Evolutionary conservation across 35 echinoderm and acorn worm species (phyloP).

Genomic region (Stichopus chloronotus): DNA sequence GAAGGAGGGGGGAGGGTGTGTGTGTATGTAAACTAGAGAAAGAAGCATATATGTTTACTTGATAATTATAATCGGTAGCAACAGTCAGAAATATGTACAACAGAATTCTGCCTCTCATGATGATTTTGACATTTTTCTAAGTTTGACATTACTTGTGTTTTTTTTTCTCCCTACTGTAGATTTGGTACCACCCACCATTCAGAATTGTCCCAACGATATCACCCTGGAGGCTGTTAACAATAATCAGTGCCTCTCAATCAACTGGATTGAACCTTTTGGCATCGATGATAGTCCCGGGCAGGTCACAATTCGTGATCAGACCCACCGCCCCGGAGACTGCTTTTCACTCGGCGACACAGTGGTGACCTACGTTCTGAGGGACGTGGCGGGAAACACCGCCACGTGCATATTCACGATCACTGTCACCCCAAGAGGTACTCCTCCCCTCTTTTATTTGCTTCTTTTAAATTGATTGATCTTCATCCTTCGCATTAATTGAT

Average conservation of each 20-base stretch:
- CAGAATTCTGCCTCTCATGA: too few species aligned
- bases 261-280: constrained; percentile 19
- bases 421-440: constrained; percentile 18
- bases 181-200: constrained; percentile 37
- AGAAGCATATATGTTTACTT: too few species aligned
- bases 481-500: too few species aligned
- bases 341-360: not conserved
- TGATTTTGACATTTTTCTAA: not conserved
- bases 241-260: constrained; percentile 11
- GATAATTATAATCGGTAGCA: too few species aligned
- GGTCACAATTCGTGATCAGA: not conserved
- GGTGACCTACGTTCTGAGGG: constrained; percentile 20
- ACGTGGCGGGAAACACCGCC: constrained; percentile 33
- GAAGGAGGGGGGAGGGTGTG: too few species aligned
- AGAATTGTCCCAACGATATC: constrained; percentile 51
- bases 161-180: not conserved
- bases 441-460: too few species aligned
- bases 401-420: not conserved
- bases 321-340: not conserved
- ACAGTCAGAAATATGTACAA: too few species aligned
- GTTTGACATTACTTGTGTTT: too few species aligned
- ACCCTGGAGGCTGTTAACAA: not conserved
- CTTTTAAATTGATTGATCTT: not conserved
- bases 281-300: not conserved
- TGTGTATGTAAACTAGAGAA: too few species aligned